Evolutionary conservation across 2,113 vertebrate genomes (phyloP).

Genomic region (Scytalopus superciliaris): DNA sequence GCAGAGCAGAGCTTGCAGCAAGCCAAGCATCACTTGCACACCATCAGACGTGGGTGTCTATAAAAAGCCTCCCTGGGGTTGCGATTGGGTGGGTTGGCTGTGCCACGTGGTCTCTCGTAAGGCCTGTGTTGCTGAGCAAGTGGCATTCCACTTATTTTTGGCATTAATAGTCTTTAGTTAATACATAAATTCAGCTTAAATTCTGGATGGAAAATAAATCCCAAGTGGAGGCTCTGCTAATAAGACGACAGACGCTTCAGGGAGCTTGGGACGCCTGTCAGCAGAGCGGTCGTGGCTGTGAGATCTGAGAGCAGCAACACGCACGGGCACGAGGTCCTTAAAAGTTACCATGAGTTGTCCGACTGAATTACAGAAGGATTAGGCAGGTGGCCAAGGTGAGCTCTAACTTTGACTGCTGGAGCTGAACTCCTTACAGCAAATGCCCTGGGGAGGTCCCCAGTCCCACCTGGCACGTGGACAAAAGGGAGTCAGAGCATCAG

Average conservation of each 20-base stretch:
- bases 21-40: constrained; percentile 15
- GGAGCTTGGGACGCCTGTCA: constrained; percentile 41
- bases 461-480: background rate
- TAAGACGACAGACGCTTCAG: constrained; percentile 21
- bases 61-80: constrained; percentile 58
- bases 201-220: constrained; percentile 64
- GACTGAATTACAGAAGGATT: background rate
- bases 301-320: background rate
- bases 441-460: background rate
- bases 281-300: background rate
- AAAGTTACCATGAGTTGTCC: background rate
- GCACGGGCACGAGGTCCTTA: background rate
- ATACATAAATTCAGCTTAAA: constrained; percentile 66
- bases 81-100: constrained; percentile 53
- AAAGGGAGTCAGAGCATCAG: background rate
- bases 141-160: constrained; percentile 66
- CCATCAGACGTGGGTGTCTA: constrained; percentile 42
- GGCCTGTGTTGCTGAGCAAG: constrained; percentile 63
- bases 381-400: background rate
- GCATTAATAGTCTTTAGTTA: constrained; percentile 70
- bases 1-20: constrained; percentile 32
- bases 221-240: constrained; percentile 54
- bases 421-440: background rate
- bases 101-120: constrained; percentile 50
- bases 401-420: background rate